A percentile compares a stretch with the other conserved stretches of the same genome.
These are phyloP conservation scores for Zootoca vivipara DNA, from an alignment of 2,113 vertebrate genomes.

Conservation along the genomic window DNA sequence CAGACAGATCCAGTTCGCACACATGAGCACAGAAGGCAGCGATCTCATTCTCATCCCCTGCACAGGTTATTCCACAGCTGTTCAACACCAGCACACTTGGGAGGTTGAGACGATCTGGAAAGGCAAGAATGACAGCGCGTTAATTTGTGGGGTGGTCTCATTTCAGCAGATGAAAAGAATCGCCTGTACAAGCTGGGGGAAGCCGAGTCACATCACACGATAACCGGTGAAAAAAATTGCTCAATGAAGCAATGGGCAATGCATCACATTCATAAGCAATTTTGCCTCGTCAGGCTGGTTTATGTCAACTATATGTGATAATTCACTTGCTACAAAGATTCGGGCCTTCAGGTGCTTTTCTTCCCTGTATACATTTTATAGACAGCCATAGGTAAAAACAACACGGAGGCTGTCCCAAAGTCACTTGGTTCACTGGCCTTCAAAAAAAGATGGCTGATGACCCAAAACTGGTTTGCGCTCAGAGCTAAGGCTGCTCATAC, in stretches of 20 bases:
- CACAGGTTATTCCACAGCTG: conserved; percentile 90
- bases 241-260: background rate
- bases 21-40: conserved; percentile 93
- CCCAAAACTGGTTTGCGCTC: background rate
- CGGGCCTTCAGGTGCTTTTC: background rate
- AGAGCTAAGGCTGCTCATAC: background rate
- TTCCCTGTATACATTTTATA: background rate
- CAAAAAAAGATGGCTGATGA: background rate
- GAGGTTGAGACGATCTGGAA: conserved; percentile 90
- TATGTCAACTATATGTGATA: background rate
- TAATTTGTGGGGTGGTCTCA: conserved; percentile 22
- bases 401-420: background rate
- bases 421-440: background rate
- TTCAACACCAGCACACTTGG: conserved; percentile 91
- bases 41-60: conserved; percentile 89
- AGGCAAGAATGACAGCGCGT: background rate
- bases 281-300: background rate
- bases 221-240: background rate
- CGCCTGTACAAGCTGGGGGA: background rate
- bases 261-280: too few species aligned
- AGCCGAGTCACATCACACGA: background rate
- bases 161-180: background rate
- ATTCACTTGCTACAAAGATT: background rate
- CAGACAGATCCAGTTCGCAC: conserved; percentile 93
- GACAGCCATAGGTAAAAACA: background rate